phyloP scores from a whole-genome alignment of 2,797 vertebrate genomes.

The Ctenopoma multispine region DNA sequence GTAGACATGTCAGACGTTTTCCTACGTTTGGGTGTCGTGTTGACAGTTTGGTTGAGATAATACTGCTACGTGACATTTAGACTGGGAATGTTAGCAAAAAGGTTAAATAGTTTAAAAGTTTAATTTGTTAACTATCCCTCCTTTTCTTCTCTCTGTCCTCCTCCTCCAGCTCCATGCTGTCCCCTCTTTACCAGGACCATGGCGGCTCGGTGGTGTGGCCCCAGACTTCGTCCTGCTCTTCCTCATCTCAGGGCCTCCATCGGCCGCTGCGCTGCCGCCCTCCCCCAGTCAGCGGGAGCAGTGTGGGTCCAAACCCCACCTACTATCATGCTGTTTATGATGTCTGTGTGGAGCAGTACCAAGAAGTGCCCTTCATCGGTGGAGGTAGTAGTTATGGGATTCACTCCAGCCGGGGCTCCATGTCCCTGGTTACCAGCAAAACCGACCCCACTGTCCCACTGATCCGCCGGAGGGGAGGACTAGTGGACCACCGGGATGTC shows the following conservation, averaged over 20 bases:
- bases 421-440: conserved; percentile 54
- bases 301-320: conserved; percentile 76
- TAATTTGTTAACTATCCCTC: neutral
- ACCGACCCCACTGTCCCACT: conserved; percentile 67
- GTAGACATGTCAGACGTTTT: too few species aligned
- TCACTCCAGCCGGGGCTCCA: conserved; percentile 49
- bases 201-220: conserved; percentile 71
- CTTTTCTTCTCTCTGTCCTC: neutral
- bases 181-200: conserved; percentile 75
- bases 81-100: too few species aligned
- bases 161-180: conserved; percentile 80
- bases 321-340: conserved; percentile 83
- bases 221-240: conserved; percentile 62
- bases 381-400: conserved; percentile 49
- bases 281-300: conserved; percentile 76
- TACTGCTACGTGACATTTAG: too few species aligned
- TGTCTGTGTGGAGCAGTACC: conserved; percentile 77
- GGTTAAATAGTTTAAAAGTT: too few species aligned
- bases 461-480: conserved; percentile 84
- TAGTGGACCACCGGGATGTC: conserved; percentile 90
- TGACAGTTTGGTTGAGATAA: too few species aligned
- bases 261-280: conserved; percentile 65
- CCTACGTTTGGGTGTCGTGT: too few species aligned
- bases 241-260: conserved; percentile 68
- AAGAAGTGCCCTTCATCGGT: conserved; percentile 67